Conservation (phyloP, 2,113 vertebrate genomes). For the Toxotes jaculatrix region DNA sequence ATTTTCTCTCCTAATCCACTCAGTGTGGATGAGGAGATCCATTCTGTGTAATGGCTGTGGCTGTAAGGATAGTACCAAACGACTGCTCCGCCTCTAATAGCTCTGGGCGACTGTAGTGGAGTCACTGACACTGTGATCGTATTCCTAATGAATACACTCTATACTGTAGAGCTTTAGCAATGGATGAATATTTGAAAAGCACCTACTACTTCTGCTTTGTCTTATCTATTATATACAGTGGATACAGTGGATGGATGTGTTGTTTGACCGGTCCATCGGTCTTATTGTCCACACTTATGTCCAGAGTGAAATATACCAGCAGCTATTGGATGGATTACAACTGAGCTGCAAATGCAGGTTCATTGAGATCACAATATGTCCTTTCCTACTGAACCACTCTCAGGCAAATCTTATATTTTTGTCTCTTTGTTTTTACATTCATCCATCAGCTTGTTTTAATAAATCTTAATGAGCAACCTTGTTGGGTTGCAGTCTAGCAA, state of each 20-base stretch:
- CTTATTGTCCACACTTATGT: neutral
- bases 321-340: no score
- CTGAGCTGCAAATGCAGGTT: no score
- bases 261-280: no score
- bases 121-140: constrained; percentile 17
- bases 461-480: no score
- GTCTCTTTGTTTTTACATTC: no score
- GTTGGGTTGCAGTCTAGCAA: no score
- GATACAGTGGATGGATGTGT: no score
- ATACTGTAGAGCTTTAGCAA: neutral
- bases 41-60: constrained; percentile 23
- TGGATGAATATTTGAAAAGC: neutral
- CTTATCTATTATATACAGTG: neutral
- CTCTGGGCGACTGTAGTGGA: neutral
- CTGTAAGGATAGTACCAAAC: neutral
- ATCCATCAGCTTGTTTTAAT: no score
- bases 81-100: constrained; percentile 11
- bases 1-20: constrained; percentile 29
- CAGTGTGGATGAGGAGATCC: constrained; percentile 14
- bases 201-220: neutral
- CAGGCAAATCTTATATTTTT: neutral
- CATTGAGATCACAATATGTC: neutral
- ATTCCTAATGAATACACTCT: neutral
- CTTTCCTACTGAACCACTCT: neutral
- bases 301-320: neutral